Conservation (phyloP, 2,797 vertebrate species). For the Pempheris klunzingeri region DNA sequence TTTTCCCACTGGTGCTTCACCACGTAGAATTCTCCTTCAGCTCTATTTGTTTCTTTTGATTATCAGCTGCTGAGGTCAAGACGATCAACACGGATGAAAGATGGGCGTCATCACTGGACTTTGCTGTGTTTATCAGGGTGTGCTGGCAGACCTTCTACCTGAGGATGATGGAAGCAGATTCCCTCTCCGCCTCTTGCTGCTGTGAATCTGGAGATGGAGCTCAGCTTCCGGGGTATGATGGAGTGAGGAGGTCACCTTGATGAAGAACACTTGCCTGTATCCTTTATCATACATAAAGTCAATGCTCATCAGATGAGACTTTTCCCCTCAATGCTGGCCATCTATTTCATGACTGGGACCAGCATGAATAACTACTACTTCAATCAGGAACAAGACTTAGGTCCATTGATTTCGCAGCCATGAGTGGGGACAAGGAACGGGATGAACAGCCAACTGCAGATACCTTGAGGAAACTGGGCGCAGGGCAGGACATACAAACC, state of each 20-base stretch:
- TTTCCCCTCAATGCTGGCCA: constrained; percentile 19
- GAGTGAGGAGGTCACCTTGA: constrained; percentile 32
- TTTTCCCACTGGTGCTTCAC: constrained; percentile 12
- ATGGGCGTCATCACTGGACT: not conserved
- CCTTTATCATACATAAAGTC: constrained; percentile 64
- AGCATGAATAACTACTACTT: constrained; percentile 28
- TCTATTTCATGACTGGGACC: constrained; percentile 31
- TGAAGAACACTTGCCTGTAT: constrained; percentile 37
- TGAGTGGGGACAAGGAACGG: constrained; percentile 14
- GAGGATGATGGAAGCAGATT: constrained; percentile 33
- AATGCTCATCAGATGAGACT: constrained; percentile 48
- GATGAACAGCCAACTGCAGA: constrained; percentile 51
- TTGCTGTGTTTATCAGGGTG: not conserved
- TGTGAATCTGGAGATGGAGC: constrained; percentile 12
- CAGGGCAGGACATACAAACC: constrained; percentile 85
- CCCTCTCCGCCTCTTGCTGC: constrained; percentile 21
- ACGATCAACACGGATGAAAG: not conserved
- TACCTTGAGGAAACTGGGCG: constrained; percentile 41
- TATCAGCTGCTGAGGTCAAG: constrained; percentile 18
- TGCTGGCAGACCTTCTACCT: constrained; percentile 42
- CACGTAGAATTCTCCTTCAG: not conserved
- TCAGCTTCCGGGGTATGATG: constrained; percentile 29
- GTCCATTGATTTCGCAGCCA: constrained; percentile 60
- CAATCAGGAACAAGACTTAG: constrained; percentile 46
- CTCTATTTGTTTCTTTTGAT: constrained; percentile 31